A percentile compares a stretch with the other conserved stretches of the same genome.
Conservation (phyloP, 1,140 invertebrate species). For the Lasioglossum albipes region DNA sequence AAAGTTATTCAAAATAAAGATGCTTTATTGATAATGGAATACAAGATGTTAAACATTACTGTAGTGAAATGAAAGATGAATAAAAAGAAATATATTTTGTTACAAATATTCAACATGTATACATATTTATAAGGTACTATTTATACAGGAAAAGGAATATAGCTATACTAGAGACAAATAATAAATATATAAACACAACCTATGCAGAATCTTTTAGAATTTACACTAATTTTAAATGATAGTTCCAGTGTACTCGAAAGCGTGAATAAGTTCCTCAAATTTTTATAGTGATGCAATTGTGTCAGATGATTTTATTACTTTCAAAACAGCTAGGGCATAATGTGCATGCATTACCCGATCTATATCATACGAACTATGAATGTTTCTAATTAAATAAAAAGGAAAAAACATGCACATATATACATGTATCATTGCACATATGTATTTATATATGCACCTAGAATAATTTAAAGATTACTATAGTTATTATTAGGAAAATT, state of each 20-base stretch:
- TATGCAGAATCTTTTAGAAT: not conserved
- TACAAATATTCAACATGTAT: conserved; percentile 10
- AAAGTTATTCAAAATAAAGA: conserved; percentile 15
- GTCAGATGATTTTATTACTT: not conserved
- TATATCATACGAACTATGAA: conserved; percentile 26
- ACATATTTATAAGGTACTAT: not conserved
- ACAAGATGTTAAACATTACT: not conserved
- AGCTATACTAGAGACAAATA: conserved; percentile 3
- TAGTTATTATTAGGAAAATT: not conserved
- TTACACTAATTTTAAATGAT: not conserved
- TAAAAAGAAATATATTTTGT: conserved; percentile 23
- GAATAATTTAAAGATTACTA: not conserved
- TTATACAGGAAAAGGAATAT: not conserved
- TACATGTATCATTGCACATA: not conserved
- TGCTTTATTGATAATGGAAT: conserved; percentile 15
- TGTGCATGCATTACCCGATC: not conserved
- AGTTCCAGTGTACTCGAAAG: not conserved
- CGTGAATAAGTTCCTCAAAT: conserved; percentile 1
- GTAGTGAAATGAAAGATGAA: conserved; percentile 10
- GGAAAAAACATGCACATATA: conserved; percentile 4
- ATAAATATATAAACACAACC: not conserved
- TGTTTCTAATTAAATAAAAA: conserved; percentile 10
- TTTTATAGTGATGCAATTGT: conserved; percentile 10
- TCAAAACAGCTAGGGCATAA: not conserved
- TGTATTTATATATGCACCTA: not conserved